phyloP scores from a whole-genome alignment of 2,113 vertebrate species.

The Odobenus rosmarus region DNA sequence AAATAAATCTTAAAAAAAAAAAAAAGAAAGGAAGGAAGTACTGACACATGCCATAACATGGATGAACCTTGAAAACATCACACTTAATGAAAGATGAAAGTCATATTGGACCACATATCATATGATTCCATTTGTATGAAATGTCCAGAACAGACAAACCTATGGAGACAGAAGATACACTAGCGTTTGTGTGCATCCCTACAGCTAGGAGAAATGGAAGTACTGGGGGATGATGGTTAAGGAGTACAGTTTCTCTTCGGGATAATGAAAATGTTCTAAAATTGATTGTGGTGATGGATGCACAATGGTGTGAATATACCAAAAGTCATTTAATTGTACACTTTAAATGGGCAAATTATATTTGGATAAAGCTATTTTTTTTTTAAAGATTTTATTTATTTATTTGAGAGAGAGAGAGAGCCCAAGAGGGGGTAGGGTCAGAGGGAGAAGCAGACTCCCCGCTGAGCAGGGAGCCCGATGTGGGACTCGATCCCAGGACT shows the following conservation, averaged over 20 bases:
- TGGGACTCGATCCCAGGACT: no score
- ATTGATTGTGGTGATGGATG: not conserved
- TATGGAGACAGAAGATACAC: not conserved
- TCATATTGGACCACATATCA: not conserved
- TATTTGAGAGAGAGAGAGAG: no score
- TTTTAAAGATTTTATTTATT: no score
- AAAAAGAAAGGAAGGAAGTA: not conserved
- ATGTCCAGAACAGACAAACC: not conserved
- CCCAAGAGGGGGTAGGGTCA: no score
- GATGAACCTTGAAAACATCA: not conserved
- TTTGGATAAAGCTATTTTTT: not conserved
- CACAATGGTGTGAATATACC: not conserved
- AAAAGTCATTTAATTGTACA: not conserved
- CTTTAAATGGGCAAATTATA: not conserved
- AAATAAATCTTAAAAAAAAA: not conserved
- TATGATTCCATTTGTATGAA: not conserved
- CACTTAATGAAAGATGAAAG: not conserved
- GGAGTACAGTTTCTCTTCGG: not conserved
- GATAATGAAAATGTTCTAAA: not conserved
- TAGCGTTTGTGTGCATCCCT: no score
- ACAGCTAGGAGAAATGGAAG: not conserved
- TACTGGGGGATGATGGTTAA: not conserved
- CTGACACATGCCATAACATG: not conserved
- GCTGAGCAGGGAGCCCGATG: no score
- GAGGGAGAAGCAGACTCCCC: no score